A percentile compares a stretch with the other conserved stretches of the same genome.
These are phyloP conservation scores for Ptychadena robeensis DNA, from an alignment of 2,797 vertebrate genomes.

Conservation along the genomic window DNA sequence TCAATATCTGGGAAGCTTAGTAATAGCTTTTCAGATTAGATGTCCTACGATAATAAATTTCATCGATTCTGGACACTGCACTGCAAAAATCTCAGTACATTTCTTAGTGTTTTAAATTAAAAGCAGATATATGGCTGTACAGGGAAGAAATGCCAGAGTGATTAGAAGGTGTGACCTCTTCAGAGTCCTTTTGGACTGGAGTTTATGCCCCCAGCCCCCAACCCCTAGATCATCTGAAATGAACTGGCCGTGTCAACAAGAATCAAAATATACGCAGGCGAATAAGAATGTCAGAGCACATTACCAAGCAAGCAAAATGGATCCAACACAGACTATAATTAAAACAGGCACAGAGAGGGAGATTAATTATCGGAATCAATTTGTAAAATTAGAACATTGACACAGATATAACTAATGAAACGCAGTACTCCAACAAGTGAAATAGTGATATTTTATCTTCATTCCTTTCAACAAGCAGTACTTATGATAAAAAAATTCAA, in stretches of 20 bases:
- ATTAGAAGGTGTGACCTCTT: constrained; percentile 71
- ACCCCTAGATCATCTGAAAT: constrained; percentile 33
- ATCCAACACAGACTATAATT: constrained; percentile 58
- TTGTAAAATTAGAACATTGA: constrained; percentile 65
- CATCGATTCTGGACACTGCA: constrained; percentile 75
- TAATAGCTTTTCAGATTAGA: constrained; percentile 82
- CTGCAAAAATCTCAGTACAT: constrained; percentile 69
- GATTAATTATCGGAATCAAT: constrained; percentile 65
- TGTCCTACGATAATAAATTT: constrained; percentile 80
- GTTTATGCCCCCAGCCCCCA: constrained; percentile 41
- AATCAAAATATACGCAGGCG: constrained; percentile 65
- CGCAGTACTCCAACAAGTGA: constrained; percentile 50
- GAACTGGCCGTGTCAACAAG: constrained; percentile 71
- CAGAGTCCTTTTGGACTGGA: constrained; percentile 55
- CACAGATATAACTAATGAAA: constrained; percentile 62
- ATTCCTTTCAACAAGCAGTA: constrained; percentile 2
- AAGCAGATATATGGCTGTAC: constrained; percentile 71
- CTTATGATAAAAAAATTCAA: neutral
- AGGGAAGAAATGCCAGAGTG: constrained; percentile 67
- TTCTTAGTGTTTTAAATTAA: constrained; percentile 75
- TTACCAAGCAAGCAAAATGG: constrained; percentile 64
- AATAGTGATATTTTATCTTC: constrained; percentile 12
- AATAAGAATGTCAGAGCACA: constrained; percentile 65
- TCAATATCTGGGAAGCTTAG: constrained; percentile 79
- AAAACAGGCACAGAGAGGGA: constrained; percentile 60